A percentile compares a stretch with the other conserved stretches of the same genome.
Evolutionary conservation across 2,888 invertebrate genomes (phyloP).

Genomic region (Ichneumoninae sp.): DNA sequence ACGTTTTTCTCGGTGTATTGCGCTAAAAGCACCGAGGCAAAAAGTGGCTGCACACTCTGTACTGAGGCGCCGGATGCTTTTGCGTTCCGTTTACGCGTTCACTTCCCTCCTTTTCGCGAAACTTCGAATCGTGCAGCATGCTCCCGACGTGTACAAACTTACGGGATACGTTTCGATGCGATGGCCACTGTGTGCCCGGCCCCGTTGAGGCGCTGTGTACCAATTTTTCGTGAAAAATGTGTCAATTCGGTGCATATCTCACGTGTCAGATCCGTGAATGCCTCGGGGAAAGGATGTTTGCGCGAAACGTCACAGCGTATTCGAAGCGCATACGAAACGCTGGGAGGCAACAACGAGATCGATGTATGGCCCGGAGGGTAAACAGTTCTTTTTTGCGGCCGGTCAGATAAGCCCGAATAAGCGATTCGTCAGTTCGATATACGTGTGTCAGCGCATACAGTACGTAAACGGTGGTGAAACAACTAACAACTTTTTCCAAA

Average conservation of each 20-base stretch:
- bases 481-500: background rate
- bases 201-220: background rate
- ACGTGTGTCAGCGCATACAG: conserved; percentile 11
- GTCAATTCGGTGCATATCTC: conserved; percentile 36
- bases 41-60: background rate
- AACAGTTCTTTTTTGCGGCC: conserved; percentile 23
- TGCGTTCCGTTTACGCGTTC: background rate
- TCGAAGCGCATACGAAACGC: conserved; percentile 8
- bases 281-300: conserved; percentile 45
- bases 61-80: background rate
- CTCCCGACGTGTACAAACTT: conserved; percentile 1
- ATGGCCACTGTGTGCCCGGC: conserved; percentile 17
- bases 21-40: background rate
- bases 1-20: background rate
- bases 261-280: conserved; percentile 19
- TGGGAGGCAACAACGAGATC: conserved; percentile 5
- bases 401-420: conserved; percentile 14
- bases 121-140: conserved; percentile 14
- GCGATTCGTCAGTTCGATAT: conserved; percentile 3
- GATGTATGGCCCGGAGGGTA: conserved; percentile 13
- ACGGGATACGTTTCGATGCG: conserved; percentile 26
- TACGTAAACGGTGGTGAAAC: background rate
- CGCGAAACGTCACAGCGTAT: conserved; percentile 6
- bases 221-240: conserved; percentile 43
- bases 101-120: background rate